Conservation (phyloP, 2,888 invertebrate species). For the Phaedon cochleariae region DNA sequence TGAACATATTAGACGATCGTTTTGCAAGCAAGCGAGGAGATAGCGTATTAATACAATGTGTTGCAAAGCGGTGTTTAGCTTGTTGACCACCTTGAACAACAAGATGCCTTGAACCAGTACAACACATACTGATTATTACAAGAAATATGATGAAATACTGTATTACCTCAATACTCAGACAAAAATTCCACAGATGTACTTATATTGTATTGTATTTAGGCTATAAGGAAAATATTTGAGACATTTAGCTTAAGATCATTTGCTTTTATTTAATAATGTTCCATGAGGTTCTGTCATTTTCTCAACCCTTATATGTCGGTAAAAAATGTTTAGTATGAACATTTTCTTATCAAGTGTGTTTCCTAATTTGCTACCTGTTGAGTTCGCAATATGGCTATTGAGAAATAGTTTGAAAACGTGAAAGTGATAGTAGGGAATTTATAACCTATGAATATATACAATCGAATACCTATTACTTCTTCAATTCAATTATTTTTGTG, state of each 20-base stretch:
- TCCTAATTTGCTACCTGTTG: too few species aligned
- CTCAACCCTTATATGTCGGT: not conserved
- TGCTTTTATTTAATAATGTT: conserved; percentile 50
- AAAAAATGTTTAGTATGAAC: too few species aligned
- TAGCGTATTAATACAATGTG: conserved; percentile 14
- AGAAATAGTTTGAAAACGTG: too few species aligned
- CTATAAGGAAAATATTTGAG: conserved; percentile 55
- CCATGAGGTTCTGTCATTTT: conserved; percentile 28
- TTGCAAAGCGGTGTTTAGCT: conserved; percentile 38
- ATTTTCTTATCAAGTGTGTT: too few species aligned
- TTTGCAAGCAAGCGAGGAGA: conserved; percentile 31
- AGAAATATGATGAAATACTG: conserved; percentile 55
- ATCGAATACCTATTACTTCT: too few species aligned
- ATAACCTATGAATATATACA: too few species aligned
- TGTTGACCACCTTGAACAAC: conserved; percentile 53
- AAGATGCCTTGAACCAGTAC: conserved; percentile 65
- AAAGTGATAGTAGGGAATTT: too few species aligned
- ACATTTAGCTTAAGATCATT: conserved; percentile 56
- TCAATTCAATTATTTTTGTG: too few species aligned
- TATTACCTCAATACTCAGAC: conserved; percentile 63
- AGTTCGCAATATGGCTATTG: too few species aligned
- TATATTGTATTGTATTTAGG: conserved; percentile 63
- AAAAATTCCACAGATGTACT: conserved; percentile 63
- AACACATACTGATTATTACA: conserved; percentile 60
- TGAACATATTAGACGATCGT: conserved; percentile 32